Base-by-base conservation (phyloP, 1,140 invertebrate species). In the Trachymyrmex cornetzi region DNA sequence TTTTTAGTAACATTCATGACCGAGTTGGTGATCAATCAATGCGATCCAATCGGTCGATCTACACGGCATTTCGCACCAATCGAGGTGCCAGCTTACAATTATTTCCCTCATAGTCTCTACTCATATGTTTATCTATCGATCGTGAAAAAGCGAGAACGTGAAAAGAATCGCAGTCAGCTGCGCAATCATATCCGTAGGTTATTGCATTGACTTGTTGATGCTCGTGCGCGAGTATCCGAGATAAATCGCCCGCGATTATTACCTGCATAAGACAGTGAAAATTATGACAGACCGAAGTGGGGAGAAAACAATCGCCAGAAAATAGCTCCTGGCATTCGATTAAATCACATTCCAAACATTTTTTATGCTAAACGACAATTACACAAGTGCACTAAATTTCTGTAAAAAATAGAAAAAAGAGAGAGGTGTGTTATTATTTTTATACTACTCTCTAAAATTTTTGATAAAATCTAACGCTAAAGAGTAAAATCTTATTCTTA, bases 11-110 rank as follows among this genome's bases (percentile, higher is more conserved):
- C 22, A 27, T 66, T 87, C 85, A 90, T 67, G 88, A 89, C 80
- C 90, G 84, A 91, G 87, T 87, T 71, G 55, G 79, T 82, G 55
- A 88, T 88, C 87, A 77, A 87, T 87, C 72, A 88, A 50, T 53
- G 38, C 77, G 55, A 72, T 38, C 69, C 55, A 77, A 90, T 84
- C 67, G 67, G 53, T 38, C 61, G 85, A 89, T 89, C 80, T 71
- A 72, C 87, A 77, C 64, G 55, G 64, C 30, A 50, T 64, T 74
- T 55, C 71, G 77, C 81, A 22, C 53, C 79, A 71, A 91, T 87
- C 89, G 89, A 91, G 92, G 87, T 89, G 87, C 91, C 80, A 91
- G 88, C 75, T 87, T 92, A 89, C 92, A 93, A 93, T 94, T 93
- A 94, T 93, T 75, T 75, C 64, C 59, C 67, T 64, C 61, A 50